Evolutionary conservation across 2,797 vertebrate genomes (phyloP).

Genomic region (Falco rusticolus): DNA sequence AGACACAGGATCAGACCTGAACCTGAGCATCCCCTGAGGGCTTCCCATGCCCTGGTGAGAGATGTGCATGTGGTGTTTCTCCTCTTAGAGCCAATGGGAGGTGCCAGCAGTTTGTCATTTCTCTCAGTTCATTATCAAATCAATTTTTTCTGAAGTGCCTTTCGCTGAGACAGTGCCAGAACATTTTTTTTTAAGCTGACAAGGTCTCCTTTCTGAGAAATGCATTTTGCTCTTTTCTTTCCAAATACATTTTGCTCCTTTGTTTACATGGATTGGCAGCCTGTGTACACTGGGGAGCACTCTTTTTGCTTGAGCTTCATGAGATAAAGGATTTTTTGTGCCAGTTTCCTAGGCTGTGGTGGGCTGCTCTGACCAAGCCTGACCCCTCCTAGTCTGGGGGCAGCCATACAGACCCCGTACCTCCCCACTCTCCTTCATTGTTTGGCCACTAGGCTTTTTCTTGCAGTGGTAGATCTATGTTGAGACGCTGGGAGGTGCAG

Average conservation of each 20-base stretch:
- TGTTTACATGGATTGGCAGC: background rate
- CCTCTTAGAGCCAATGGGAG: background rate
- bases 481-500: background rate
- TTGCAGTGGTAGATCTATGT: background rate
- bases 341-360: background rate
- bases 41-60: background rate
- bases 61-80: background rate
- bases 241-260: background rate
- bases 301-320: background rate
- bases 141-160: slow-evolving; percentile 26
- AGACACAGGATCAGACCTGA: slow-evolving; percentile 49
- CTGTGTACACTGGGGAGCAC: background rate
- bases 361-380: background rate
- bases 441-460: background rate
- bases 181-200: slow-evolving; percentile 17
- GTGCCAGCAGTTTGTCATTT: slow-evolving; percentile 18
- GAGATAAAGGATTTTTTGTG: background rate
- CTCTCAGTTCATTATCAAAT: background rate
- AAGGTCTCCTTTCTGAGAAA: slow-evolving; percentile 26
- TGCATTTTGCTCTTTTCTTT: background rate
- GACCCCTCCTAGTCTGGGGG: background rate
- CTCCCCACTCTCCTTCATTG: background rate
- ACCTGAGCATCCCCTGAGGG: background rate
- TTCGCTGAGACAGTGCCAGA: background rate
- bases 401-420: background rate